phyloP scores from a whole-genome alignment of 2,797 vertebrate genomes.

The Argyrosomus regius region DNA sequence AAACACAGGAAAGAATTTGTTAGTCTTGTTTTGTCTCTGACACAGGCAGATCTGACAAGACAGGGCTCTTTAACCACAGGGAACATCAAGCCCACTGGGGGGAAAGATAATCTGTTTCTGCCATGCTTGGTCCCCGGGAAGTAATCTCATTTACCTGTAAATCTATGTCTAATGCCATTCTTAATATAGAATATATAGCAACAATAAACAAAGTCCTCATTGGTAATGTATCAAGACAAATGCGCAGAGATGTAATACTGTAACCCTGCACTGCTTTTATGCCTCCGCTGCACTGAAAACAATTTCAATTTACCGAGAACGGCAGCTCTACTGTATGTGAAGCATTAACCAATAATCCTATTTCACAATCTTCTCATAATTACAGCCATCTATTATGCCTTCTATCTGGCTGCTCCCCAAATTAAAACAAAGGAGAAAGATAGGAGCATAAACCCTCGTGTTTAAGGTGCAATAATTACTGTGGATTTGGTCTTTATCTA shows the following conservation, averaged over 20 bases:
- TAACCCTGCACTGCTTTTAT: constrained; percentile 34
- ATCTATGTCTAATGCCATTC: constrained; percentile 34
- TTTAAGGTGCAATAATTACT: constrained; percentile 72
- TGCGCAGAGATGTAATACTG: constrained; percentile 11
- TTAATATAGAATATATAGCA: constrained; percentile 16
- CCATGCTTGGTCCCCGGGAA: constrained; percentile 29
- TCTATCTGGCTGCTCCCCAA: constrained; percentile 62
- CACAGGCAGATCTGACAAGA: constrained; percentile 56
- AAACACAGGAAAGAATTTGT: constrained; percentile 73
- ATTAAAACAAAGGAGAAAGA: constrained; percentile 67
- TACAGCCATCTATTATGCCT: constrained; percentile 56
- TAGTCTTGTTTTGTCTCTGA: constrained; percentile 65
- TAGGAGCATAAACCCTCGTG: constrained; percentile 57
- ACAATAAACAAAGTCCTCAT: constrained; percentile 35
- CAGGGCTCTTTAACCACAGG: constrained; percentile 59
- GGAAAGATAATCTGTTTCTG: constrained; percentile 44
- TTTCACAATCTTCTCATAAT: constrained; percentile 72
- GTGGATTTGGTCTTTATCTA: constrained; percentile 71
- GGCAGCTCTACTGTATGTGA: constrained; percentile 39
- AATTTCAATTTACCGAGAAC: constrained; percentile 32
- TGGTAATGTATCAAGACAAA: constrained; percentile 44
- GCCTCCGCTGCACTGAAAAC: constrained; percentile 25
- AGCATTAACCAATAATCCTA: constrained; percentile 68
- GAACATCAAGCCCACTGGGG: constrained; percentile 48
- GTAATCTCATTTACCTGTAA: constrained; percentile 66